A percentile compares a stretch with the other conserved stretches of the same genome.
Evolutionary conservation across 2,113 vertebrate genomes (phyloP).

Genomic region (Daboia siamensis): DNA sequence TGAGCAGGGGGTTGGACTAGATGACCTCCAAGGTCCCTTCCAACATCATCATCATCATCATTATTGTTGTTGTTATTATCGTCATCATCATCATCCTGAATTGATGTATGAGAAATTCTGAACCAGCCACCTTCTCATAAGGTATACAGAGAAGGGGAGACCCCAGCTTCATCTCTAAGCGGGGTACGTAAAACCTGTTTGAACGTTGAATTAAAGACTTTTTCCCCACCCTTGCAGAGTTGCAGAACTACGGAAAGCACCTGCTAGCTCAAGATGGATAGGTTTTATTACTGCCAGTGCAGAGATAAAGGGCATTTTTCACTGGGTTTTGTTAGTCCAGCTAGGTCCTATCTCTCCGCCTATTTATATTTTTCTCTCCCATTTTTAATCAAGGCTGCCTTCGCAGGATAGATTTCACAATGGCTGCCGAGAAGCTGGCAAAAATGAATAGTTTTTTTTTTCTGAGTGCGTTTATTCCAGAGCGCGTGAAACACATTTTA

Average conservation of each 20-base stretch:
- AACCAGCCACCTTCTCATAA: background rate
- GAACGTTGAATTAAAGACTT: background rate
- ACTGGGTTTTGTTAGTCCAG: background rate
- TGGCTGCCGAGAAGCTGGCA: background rate
- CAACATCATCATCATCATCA: too few relatives aligned
- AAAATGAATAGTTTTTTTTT: background rate
- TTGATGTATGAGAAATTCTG: background rate
- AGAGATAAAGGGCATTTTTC: background rate
- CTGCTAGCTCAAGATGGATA: background rate
- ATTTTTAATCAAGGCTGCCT: background rate
- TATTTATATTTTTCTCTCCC: background rate
- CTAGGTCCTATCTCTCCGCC: background rate
- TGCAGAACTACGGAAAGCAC: too few relatives aligned
- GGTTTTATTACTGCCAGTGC: background rate
- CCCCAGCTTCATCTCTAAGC: background rate
- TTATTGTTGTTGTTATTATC: too few relatives aligned
- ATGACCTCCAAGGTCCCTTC: too few relatives aligned
- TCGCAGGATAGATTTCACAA: fast-evolving
- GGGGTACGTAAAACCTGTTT: background rate
- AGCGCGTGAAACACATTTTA: background rate
- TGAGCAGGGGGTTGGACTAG: too few relatives aligned
- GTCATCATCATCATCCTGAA: too few relatives aligned
- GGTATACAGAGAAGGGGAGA: background rate
- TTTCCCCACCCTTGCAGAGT: background rate
- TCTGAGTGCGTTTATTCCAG: background rate